Evolutionary conservation across 2,797 vertebrate species (phyloP), one percentile per base, ranked within the genome.

Genomic region (Macroramphosus scolopax): DNA sequence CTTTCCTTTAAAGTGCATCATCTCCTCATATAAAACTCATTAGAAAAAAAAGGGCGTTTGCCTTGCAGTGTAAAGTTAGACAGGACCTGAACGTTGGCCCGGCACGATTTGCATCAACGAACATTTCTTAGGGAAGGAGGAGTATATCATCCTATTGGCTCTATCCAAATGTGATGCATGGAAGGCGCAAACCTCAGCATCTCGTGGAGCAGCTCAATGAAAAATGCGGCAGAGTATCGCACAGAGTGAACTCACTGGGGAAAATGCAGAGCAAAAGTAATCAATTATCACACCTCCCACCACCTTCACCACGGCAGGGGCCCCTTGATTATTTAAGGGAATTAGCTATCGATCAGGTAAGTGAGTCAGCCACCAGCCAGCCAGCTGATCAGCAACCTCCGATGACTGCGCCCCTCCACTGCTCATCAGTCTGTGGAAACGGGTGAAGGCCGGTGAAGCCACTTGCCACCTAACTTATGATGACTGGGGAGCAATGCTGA

Each of bases 341-440:
- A 90, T 88, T 88, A 89, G 79, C 85, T 89, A 90, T 90, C 63
- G 85, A 89, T 87, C 87, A 87, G 72, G 70, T 64, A 75, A 85
- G 78, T 81, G 81, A 88, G 77, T 78, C 81, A 83, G 70, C 69
- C 63, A 71, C 54, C 50, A 55, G 68, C 57, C 53, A 35, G 70
- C 68, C 35, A 39, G 59, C 42, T 1, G 13, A 55, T 68, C 75
- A 75, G 69, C 71, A 68, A 30, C 42, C n/a, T 15, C 45, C 13
- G 33, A 26, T 20, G 49, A 58, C 48, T 41, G 1, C 43, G 35
- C 32, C 29, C 30, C 37, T 33, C 17, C 24, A 5, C 52, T 31
- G 3, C 37, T 62, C 51, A 51, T 52, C 44, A 54, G 40, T 30
- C 52, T 17, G 13, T 59, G 40, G 37, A 42, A 68, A 33, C 52